Base-by-base conservation (phyloP, 2,113 vertebrate genomes). In the Scophthalmus maximus region DNA sequence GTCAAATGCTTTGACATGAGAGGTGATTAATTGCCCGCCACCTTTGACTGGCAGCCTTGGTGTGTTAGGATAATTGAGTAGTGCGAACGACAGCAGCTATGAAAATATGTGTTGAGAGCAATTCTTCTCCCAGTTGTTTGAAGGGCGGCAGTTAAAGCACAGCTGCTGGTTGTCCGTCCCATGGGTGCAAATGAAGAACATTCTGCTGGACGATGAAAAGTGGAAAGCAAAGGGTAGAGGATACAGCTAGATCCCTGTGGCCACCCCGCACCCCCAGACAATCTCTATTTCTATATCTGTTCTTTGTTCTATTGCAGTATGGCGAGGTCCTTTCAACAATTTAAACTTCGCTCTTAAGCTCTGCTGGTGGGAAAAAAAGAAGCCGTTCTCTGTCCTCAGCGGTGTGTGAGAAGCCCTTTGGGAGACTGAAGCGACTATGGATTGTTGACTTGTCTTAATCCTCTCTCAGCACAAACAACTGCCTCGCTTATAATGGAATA, bases 361-460 rank as follows among this genome's bases (percentile, higher is more conserved):
- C 22, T 66, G 70, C 71, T 70, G 64, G 46, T 47, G 60, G 52
- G 76, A 76, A 46, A n/a, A 46, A n/a, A 46, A 34, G 83, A 76
- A 81, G 52, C 58, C 73, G 82, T 81, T 85, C 74, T 87, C 62
- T 58, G 46, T 87, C 75, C 82, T 70, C 73, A 81, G 49, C 60
- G 56, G 79, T 71, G 72, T 87, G 78, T 83, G 82, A 81, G 82
- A 65, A 69, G 68, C 76, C 85, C 75, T 61, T 70, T 52, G 80
- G 83, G 79, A 85, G 75, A 66, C 78, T 73, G 82, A 86, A 87
- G 83, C 74, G 79, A 87, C 87, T 76, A 74, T 73, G 82, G 87
- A 87, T 87, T 90, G 88, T 87, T 91, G 88, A 89, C 86, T 90
- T 78, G 72, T 81, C 78, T 74, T 92, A 90, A 91, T 89, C 87